phyloP scores from a whole-genome alignment of 2,797 vertebrate species.

The Enteromius trimaculatus region DNA sequence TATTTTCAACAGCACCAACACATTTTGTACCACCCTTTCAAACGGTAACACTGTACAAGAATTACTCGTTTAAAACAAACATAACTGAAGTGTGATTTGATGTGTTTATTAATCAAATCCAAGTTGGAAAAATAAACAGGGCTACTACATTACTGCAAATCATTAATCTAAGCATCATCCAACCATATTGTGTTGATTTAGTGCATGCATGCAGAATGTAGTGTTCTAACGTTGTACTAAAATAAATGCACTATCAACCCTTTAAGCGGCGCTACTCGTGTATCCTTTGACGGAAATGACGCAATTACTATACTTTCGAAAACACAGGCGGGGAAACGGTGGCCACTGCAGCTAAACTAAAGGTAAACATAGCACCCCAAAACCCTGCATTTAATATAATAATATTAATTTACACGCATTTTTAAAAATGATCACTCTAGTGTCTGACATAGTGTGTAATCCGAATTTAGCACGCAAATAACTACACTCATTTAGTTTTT shows the following conservation, averaged over 20 bases:
- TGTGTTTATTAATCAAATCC: background rate
- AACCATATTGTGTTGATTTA: background rate
- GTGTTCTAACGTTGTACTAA: background rate
- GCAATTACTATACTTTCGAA: constrained; percentile 31
- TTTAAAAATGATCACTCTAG: background rate
- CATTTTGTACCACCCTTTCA: background rate
- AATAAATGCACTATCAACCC: background rate
- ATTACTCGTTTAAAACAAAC: background rate
- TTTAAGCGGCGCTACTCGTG: constrained; percentile 36
- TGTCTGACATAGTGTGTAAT: background rate
- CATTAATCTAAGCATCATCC: background rate
- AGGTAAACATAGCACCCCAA: background rate
- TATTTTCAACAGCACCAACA: constrained; percentile 16
- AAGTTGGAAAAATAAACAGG: background rate
- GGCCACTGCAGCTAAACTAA: no score
- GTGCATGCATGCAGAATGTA: background rate
- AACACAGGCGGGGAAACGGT: constrained; percentile 31
- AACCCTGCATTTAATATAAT: background rate
- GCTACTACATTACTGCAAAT: background rate
- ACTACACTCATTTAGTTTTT: background rate
- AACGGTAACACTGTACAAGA: background rate
- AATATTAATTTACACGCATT: background rate
- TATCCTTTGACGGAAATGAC: background rate
- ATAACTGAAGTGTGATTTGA: background rate
- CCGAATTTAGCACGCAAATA: background rate